Conservation (phyloP, 2,888 invertebrate species). For the Hirtodrosophila confusa region DNA sequence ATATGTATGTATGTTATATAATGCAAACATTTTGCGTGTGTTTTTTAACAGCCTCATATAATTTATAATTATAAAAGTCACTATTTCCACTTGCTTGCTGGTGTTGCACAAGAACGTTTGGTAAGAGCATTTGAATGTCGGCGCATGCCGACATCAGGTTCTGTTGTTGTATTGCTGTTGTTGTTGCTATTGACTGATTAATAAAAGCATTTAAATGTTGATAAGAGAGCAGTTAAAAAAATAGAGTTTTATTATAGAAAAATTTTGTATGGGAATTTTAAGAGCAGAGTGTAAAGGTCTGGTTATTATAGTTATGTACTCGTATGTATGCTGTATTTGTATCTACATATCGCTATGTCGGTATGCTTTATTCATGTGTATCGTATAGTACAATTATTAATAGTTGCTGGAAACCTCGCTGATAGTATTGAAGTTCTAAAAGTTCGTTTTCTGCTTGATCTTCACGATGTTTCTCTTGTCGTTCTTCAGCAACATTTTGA, state of each 20-base stretch:
- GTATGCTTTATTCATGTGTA: constrained; percentile 18
- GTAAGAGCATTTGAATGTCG: constrained; percentile 45
- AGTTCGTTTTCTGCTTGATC: constrained; percentile 36
- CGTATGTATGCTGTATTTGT: constrained; percentile 25
- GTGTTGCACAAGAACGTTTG: background rate
- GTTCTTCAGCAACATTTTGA: constrained; percentile 64
- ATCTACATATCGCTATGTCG: constrained; percentile 32
- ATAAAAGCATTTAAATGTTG: constrained; percentile 54
- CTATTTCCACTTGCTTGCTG: too few relatives aligned
- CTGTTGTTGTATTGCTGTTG: constrained; percentile 7
- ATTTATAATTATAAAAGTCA: too few relatives aligned
- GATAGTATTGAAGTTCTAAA: constrained; percentile 63
- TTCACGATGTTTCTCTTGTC: constrained; percentile 11
- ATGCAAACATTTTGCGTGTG: background rate
- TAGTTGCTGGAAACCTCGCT: constrained; percentile 74
- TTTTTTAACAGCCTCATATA: background rate
- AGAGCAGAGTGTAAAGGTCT: constrained; percentile 53
- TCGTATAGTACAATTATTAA: constrained; percentile 41
- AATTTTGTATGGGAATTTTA: constrained; percentile 38
- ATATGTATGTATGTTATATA: background rate
- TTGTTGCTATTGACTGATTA: constrained; percentile 45
- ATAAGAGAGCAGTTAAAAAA: constrained; percentile 47
- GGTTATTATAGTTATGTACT: constrained; percentile 43
- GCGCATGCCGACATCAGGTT: constrained; percentile 28
- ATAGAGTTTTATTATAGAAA: constrained; percentile 50